Base-by-base conservation (phyloP, 2,797 vertebrate species). In the Enteromius afrohamiltoni region DNA sequence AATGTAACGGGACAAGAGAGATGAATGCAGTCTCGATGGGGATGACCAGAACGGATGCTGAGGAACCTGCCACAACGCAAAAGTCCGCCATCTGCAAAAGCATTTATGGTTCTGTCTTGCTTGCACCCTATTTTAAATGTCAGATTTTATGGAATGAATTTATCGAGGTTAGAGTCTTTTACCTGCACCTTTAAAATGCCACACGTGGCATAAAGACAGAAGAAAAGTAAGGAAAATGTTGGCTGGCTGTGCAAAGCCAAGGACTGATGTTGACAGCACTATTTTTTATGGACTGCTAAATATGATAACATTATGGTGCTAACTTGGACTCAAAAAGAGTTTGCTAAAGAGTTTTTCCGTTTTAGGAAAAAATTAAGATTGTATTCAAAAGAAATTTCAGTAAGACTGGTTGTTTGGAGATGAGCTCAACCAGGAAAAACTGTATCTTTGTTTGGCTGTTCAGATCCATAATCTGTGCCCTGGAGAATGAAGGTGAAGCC, bases 221-320 rank as follows among this genome's bases (percentile, higher is more conserved):
- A 87, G 79, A 84, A 85, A 83, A 87, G 84, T 76, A 69, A 67
- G 14, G 21, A 75, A 92, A 91, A 91, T 73, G 87, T 92, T 86
- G 92, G 91, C 93, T 93, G 85, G 81, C 94, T 93, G 92, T 93
- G 93, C 92, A 93, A 93, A 92, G 93, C 93, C 93, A 93, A 90
- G 90, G 92, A 94, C 94, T 92, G 92, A 92, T 91, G 90, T 91
- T 92, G 91, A 93, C 90, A 92, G 94, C 94, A 94, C 94, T 94
- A 95, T 93, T 93, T 93, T 93, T 91, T 91, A 87, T 91, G 92
- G 91, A 93, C 93, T 91, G 87, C 87, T 87, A 91, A 90, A 90
- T 92, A 92, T 89, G 92, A 88, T 91, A 90, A 93, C 93, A 91
- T 94, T 92, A 91, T 94, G 95, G 95, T 95, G 95, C 94, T 95